Percentiles rank a stretch among this genome's conserved stretches.
phyloP scores from a whole-genome alignment of 2,888 invertebrate species.

The Coleophora deauratella region DNA sequence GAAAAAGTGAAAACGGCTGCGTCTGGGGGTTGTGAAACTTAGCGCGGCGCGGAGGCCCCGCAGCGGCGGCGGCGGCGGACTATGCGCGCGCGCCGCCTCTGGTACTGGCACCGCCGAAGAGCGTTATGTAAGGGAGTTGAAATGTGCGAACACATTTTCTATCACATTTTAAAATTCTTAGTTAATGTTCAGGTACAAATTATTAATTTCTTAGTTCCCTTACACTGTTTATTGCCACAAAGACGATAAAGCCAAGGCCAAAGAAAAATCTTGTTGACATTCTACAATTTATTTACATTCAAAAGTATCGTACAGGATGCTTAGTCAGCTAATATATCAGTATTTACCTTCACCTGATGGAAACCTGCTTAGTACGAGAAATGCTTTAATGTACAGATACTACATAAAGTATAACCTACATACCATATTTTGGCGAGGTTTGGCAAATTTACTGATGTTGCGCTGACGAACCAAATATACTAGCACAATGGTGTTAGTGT shows the following conservation, averaged over 20 bases:
- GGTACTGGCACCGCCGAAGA: constrained; percentile 11
- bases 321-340: no score
- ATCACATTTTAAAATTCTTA: no score
- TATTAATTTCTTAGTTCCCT: no score
- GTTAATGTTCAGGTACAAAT: no score
- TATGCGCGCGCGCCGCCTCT: constrained; percentile 25
- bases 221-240: no score
- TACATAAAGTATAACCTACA: constrained; percentile 3
- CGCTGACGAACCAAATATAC: constrained; percentile 20
- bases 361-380: no score
- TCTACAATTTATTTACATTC: no score
- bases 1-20: constrained; percentile 72
- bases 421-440: constrained; percentile 20
- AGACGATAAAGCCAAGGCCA: no score
- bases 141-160: constrained; percentile 25
- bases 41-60: constrained; percentile 45
- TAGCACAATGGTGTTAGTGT: constrained; percentile 30
- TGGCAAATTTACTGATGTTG: constrained; percentile 21
- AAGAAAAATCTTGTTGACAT: no score
- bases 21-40: constrained; percentile 66
- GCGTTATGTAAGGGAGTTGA: constrained; percentile 47
- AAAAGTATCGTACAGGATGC: no score
- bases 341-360: no score
- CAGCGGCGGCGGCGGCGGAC: constrained; percentile 34
- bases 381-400: no score